Percentiles rank a stretch among this genome's conserved stretches.
These are phyloP conservation scores for Chelmon rostratus DNA, from an alignment of 2,797 vertebrate species.

Conservation along the genomic window DNA sequence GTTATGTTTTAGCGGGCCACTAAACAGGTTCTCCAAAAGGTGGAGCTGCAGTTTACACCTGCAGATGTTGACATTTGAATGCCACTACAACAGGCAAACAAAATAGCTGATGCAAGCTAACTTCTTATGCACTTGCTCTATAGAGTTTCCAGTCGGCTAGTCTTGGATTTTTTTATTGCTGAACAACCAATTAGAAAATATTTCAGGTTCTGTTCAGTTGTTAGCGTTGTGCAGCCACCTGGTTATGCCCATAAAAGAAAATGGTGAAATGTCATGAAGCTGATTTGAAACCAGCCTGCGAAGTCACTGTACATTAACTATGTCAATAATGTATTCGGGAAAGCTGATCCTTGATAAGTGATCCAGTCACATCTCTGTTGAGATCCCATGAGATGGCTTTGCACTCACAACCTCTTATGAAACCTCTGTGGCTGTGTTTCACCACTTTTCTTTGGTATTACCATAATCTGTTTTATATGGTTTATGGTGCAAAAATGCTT, in stretches of 20 bases:
- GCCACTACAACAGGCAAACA: neutral
- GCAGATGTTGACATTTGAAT: neutral
- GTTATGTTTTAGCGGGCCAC: neutral
- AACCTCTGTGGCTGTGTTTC: too few relatives aligned
- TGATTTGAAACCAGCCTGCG: neutral
- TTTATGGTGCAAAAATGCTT: neutral
- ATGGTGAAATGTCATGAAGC: neutral
- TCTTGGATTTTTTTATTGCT: neutral
- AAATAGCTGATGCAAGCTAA: neutral
- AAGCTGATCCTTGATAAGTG: slow-evolving; percentile 7
- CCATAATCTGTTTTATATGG: neutral
- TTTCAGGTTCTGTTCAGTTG: too few relatives aligned
- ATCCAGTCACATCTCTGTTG: neutral
- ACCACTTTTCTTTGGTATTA: neutral
- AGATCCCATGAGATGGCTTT: slow-evolving; percentile 1
- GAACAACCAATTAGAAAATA: neutral
- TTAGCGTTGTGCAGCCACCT: neutral
- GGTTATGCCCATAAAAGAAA: neutral
- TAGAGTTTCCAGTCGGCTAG: neutral
- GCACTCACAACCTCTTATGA: neutral
- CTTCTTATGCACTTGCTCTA: neutral
- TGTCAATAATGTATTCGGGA: neutral
- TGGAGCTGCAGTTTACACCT: slow-evolving; percentile 13
- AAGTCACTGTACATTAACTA: neutral
- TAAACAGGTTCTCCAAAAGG: slow-evolving; percentile 7